Percentiles rank a stretch among this genome's conserved stretches.
phyloP scores from a whole-genome alignment of 37 sponge, comb jelly and placozoan genomes.

The Axinella damicornis region DNA sequence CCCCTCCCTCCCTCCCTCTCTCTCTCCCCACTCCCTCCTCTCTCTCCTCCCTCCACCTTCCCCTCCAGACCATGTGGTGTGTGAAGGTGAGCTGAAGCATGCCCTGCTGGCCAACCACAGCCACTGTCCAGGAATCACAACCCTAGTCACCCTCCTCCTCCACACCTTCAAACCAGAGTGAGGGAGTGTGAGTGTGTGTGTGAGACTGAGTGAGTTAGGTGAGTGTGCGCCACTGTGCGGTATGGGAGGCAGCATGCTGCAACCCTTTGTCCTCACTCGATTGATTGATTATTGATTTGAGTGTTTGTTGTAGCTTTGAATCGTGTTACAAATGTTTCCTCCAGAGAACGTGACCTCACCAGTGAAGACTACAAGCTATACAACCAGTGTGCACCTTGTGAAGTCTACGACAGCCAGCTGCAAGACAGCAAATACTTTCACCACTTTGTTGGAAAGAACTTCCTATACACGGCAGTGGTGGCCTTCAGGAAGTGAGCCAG shows the following conservation, averaged over 20 bases:
- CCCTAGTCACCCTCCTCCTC: conserved; percentile 75
- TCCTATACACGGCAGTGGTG: conserved; percentile 78
- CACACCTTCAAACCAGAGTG: conserved; percentile 75
- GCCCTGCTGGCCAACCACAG: conserved; percentile 77
- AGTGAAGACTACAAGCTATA: conserved; percentile 50
- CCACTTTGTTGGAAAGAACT: conserved; percentile 82
- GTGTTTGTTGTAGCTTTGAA: no score
- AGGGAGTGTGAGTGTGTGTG: neutral
- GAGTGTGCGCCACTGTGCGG: no score
- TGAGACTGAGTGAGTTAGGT: no score
- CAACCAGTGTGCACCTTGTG: conserved; percentile 69
- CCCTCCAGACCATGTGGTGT: conserved; percentile 57
- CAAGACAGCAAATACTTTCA: conserved; percentile 73
- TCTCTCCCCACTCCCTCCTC: no score
- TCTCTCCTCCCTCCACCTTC: no score
- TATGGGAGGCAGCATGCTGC: no score
- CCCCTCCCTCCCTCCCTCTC: no score
- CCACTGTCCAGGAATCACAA: conserved; percentile 71
- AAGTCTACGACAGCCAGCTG: conserved; percentile 69
- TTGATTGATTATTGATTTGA: no score
- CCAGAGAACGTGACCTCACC: neutral
- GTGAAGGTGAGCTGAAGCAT: conserved; percentile 74
- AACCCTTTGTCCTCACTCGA: no score
- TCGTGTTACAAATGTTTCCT: no score
- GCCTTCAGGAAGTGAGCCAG: conserved; percentile 62